Evolutionary conservation across 2,888 invertebrate species (phyloP).

Genomic region (Bugulina stolonifera): DNA sequence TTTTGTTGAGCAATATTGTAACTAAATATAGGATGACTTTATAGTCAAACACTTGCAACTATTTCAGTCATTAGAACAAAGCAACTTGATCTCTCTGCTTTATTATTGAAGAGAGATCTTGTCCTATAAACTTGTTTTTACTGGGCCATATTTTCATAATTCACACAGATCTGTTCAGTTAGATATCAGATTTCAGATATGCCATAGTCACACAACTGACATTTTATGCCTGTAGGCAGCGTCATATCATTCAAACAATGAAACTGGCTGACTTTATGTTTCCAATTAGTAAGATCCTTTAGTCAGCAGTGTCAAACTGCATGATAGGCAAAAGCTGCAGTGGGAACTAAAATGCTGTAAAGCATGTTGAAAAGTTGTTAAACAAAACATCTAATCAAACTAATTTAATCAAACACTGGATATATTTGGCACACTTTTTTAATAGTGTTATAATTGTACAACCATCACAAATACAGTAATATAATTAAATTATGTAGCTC

Average conservation of each 20-base stretch:
- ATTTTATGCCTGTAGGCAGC: constrained; percentile 20
- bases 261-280: neutral
- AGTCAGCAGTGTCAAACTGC: neutral
- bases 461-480: neutral
- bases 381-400: neutral
- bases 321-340: neutral
- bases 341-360: neutral
- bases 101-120: no score
- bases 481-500: neutral
- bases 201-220: neutral
- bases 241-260: neutral
- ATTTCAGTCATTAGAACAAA: no score
- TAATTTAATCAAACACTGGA: neutral
- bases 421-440: neutral
- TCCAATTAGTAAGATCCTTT: neutral
- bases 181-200: constrained; percentile 20
- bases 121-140: no score
- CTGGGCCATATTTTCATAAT: no score
- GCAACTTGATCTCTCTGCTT: no score
- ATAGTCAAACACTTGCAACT: no score
- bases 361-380: neutral
- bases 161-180: neutral
- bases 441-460: neutral
- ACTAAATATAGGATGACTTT: no score
- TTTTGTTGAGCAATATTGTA: no score